phyloP scores from a whole-genome alignment of 2,113 vertebrate genomes.

The Pogonocichla stellata region DNA sequence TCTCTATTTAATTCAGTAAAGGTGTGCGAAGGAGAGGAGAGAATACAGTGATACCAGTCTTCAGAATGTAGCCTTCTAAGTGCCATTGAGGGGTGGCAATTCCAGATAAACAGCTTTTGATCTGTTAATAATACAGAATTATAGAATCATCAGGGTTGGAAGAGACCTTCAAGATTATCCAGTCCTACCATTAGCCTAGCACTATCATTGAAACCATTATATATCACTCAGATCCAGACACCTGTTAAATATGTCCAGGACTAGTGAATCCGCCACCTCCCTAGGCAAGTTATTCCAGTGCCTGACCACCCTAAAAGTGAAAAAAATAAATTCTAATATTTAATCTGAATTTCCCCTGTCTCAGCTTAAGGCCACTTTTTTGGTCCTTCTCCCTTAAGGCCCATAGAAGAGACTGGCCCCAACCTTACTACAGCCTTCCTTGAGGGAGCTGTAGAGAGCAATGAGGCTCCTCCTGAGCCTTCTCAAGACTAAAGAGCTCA shows the following conservation, averaged over 20 bases:
- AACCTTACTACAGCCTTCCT: neutral
- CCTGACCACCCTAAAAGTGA: neutral
- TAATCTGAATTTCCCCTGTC: neutral
- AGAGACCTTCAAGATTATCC: neutral
- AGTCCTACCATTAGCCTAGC: neutral
- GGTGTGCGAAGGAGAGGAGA: neutral
- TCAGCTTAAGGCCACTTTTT: neutral
- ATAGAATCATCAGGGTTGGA: neutral
- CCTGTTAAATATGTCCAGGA: neutral
- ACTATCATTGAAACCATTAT: neutral
- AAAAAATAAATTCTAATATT: neutral
- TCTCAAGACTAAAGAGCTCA: neutral
- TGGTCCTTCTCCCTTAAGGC: neutral
- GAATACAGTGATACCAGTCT: neutral
- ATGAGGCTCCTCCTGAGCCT: neutral
- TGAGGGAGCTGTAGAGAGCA: neutral
- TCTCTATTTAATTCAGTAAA: neutral
- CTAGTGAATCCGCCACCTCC: neutral
- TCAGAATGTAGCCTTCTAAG: neutral
- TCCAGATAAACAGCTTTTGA: neutral
- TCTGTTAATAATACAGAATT: neutral
- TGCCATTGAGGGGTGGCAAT: neutral
- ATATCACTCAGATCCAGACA: neutral
- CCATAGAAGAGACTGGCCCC: rapidly evolving
- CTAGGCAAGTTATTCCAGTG: neutral